Percentiles rank a stretch among this genome's conserved stretches.
These are phyloP conservation scores for Brienomyrus longianalis DNA, from an alignment of 2,113 vertebrate genomes.

Conservation along the genomic window DNA sequence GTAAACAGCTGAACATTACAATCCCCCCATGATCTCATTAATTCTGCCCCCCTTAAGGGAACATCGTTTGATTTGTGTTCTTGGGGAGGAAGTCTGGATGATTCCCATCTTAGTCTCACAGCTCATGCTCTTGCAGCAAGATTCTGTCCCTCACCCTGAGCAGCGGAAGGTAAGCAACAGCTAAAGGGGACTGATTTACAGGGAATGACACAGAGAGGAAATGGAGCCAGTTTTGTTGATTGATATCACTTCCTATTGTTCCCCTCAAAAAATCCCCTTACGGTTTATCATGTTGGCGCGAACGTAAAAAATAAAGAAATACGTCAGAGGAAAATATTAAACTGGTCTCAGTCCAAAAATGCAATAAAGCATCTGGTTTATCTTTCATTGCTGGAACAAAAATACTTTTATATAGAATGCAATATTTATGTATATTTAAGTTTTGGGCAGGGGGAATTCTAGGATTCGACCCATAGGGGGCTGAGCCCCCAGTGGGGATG, in stretches of 20 bases:
- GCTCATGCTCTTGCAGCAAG: neutral
- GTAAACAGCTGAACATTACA: neutral
- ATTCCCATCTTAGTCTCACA: neutral
- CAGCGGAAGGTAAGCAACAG: neutral
- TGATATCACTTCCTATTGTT: neutral
- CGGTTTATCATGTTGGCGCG: neutral
- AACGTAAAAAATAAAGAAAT: neutral
- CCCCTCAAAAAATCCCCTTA: neutral
- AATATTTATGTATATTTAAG: neutral
- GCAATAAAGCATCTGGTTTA: neutral
- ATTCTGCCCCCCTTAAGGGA: neutral
- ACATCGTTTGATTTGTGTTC: neutral
- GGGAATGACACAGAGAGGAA: neutral
- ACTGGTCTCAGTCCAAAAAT: neutral
- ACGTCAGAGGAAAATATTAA: neutral
- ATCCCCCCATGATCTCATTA: neutral
- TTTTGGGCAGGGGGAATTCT: neutral
- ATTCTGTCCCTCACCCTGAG: neutral
- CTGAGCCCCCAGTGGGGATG: neutral
- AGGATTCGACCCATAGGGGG: neutral
- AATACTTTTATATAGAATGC: neutral
- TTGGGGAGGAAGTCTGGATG: neutral
- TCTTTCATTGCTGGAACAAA: neutral
- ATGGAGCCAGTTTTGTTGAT: neutral
- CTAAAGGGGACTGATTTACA: neutral